Percentiles rank a stretch among this genome's conserved stretches.
These are phyloP conservation scores for Agonum fuliginosum DNA, from an alignment of 2,888 invertebrate genomes.

Conservation along the genomic window DNA sequence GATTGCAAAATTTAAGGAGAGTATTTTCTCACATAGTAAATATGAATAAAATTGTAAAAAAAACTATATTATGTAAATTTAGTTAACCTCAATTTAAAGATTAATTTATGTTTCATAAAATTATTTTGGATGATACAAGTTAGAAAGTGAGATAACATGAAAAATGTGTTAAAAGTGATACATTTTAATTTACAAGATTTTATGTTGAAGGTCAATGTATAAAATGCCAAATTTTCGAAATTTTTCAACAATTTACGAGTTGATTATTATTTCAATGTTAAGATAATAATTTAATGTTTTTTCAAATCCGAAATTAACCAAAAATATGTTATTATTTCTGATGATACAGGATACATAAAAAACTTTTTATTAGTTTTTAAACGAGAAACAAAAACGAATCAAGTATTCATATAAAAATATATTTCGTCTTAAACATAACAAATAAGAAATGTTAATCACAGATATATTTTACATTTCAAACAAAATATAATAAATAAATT, in stretches of 20 bases:
- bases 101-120: constrained; percentile 1
- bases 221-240: constrained; percentile 15
- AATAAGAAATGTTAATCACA: constrained; percentile 49
- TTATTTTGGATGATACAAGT: constrained; percentile 4
- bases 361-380: too few species aligned
- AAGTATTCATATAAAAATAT: constrained; percentile 44
- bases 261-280: background rate
- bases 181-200: background rate
- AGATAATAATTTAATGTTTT: background rate
- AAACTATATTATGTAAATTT: constrained; percentile 22
- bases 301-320: background rate
- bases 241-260: background rate
- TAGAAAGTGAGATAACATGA: constrained; percentile 17
- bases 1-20: background rate
- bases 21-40: background rate
- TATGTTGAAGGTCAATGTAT: constrained; percentile 8
- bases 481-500: constrained; percentile 42
- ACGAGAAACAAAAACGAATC: constrained; percentile 1
- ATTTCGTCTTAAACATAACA: constrained; percentile 36
- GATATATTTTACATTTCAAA: constrained; percentile 42
- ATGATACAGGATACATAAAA: too few species aligned
- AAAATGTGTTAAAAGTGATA: constrained; percentile 10
- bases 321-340: too few species aligned
- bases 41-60: constrained; percentile 8
- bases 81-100: constrained; percentile 1